Evolutionary conservation across 2,888 invertebrate species (phyloP).

Genomic region (Halictus ligatus): DNA sequence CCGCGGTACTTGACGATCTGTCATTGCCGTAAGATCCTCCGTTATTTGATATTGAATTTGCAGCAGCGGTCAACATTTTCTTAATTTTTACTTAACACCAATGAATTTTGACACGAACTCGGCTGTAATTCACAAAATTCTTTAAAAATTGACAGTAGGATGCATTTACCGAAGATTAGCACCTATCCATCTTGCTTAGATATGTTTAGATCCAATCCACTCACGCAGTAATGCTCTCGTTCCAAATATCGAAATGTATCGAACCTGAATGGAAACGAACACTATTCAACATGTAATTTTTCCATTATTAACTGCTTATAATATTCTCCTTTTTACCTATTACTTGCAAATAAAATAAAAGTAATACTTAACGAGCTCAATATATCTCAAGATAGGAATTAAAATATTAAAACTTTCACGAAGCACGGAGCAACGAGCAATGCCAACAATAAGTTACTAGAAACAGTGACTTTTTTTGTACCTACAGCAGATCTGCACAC

Average conservation of each 20-base stretch:
- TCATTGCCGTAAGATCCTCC: constrained; percentile 87
- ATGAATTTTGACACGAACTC: neutral
- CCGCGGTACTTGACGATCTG: constrained; percentile 86
- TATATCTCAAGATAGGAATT: constrained; percentile 19
- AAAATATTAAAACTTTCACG: constrained; percentile 5
- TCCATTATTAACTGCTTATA: neutral
- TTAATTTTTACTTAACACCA: neutral
- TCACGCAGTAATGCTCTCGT: constrained; percentile 18
- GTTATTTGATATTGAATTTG: constrained; percentile 85
- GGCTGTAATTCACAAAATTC: constrained; percentile 1
- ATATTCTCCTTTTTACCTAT: neutral
- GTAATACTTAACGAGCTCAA: neutral
- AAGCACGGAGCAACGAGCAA: neutral
- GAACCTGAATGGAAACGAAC: constrained; percentile 4
- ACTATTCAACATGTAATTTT: neutral
- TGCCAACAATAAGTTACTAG: constrained; percentile 20
- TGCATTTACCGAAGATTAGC: constrained; percentile 10
- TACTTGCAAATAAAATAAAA: neutral
- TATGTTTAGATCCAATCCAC: constrained; percentile 46
- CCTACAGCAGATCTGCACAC: neutral
- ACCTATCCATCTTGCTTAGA: constrained; percentile 45
- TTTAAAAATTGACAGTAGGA: constrained; percentile 11
- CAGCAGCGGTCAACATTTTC: constrained; percentile 84
- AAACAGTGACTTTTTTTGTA: neutral
- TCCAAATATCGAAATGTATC: constrained; percentile 42